Percentiles rank a stretch among this genome's conserved stretches.
Conservation (phyloP, 2,113 vertebrate species). For the Hemibagrus wyckioides region DNA sequence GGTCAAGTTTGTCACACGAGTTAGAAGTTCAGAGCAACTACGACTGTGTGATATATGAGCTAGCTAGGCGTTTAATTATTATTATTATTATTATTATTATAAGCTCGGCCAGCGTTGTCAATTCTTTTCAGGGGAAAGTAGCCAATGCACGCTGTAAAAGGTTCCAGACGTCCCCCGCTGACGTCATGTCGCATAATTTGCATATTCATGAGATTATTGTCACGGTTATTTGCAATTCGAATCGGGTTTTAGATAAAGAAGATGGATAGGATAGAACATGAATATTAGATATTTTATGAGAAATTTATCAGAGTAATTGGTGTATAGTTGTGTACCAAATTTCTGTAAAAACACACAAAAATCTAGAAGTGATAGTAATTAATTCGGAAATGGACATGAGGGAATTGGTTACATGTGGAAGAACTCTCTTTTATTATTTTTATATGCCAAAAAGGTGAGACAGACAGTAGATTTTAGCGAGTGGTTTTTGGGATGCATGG, state of each 20-base stretch:
- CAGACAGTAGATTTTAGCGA: too few relatives aligned
- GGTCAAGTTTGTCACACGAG: neutral
- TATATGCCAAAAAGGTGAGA: too few relatives aligned
- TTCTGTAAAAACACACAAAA: neutral
- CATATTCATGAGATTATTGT: neutral
- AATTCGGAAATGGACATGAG: neutral
- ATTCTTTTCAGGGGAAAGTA: neutral
- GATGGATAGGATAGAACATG: neutral
- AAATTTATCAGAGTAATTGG: neutral
- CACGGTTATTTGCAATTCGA: neutral
- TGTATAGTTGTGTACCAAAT: neutral
- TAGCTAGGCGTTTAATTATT: too few relatives aligned
- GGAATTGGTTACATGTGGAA: neutral
- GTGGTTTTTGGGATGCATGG: neutral
- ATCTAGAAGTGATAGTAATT: neutral
- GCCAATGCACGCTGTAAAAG: neutral
- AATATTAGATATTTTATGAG: neutral
- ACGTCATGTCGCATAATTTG: neutral
- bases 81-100: neutral
- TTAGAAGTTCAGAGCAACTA: neutral
- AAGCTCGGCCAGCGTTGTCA: too few relatives aligned
- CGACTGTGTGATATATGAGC: too few relatives aligned
- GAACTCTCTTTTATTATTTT: neutral
- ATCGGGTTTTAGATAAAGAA: neutral
- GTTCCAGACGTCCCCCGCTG: neutral